Evolutionary conservation across 1,140 invertebrate genomes (phyloP), one percentile per base, ranked within the genome.

Genomic region (Caenorhabditis remanei): DNA sequence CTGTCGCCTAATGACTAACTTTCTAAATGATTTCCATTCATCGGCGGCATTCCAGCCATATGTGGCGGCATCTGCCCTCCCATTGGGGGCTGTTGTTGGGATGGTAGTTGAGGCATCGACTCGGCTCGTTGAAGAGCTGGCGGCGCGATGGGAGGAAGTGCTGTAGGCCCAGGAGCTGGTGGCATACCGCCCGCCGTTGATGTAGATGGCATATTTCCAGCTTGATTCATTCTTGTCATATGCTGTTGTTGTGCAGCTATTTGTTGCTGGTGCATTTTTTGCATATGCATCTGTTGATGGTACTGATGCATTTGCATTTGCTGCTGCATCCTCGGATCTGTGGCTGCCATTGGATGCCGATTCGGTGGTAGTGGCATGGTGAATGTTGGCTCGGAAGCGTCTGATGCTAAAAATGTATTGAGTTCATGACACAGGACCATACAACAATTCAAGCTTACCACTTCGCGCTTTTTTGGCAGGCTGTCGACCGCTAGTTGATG

Each of bases 281-380:
- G 71, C 71, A 79, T 79, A 0, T 79, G 71, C 40, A 79, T 79
- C 14, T 79, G 65, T 3, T 71, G 67, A 5, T 75, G 67, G 19
- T 46, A 75, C 19, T 75, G 71, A 13, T 79, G 71, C 71, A 79
- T 53, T 79, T 53, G 71, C 41, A 75, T 75, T 46, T 75, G 67
- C n/a, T 75, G 67, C n/a, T 75, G 67, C 41, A 75, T 46, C 4
- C n/a, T 11, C 1, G 13, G 56, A 53, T 53, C 50, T 13, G 50
- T 53, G 9, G 50, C 9, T 53, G 9, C 9, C 56, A 58, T 58
- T 21, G 46, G 67, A 8, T 19, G 67, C 13, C 6, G 67, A 46
- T 71, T 41, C 43, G 19, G 11, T 2, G 71, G 71, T 4, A 50
- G 21, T 9, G 71, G 71, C 16, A 50, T n/a, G 24, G n/a, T 79